phyloP scores from a whole-genome alignment of 2,113 vertebrate species.

The Galbula dea region DNA sequence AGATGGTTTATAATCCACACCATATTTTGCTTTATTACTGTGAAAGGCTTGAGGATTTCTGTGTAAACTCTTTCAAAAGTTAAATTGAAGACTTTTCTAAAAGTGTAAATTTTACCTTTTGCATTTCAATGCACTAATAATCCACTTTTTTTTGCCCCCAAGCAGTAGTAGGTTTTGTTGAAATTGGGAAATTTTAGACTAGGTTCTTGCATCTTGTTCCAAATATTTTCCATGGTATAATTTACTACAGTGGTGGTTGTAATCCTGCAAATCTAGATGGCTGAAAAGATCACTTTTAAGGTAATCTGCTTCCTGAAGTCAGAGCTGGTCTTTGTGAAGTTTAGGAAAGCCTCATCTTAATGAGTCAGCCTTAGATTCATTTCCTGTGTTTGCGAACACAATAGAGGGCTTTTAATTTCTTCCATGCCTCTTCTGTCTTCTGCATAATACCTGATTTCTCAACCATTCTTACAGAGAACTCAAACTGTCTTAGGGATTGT shows the following conservation, averaged over 20 bases:
- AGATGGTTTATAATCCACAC: not conserved
- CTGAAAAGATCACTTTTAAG: not conserved
- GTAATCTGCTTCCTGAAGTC: not conserved
- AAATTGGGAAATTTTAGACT: not conserved
- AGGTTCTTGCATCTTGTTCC: not conserved
- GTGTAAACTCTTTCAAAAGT: not conserved
- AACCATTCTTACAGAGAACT: not conserved
- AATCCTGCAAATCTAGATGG: not conserved
- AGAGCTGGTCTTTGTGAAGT: not conserved
- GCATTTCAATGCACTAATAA: not conserved
- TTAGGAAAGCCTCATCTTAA: not conserved
- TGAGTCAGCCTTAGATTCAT: constrained; percentile 49
- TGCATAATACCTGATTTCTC: not conserved
- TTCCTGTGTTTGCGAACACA: constrained; percentile 56
- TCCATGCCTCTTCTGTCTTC: not conserved
- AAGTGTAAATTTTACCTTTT: not conserved
- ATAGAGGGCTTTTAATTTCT: constrained; percentile 24
- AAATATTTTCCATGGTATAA: not conserved
- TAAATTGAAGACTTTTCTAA: not conserved
- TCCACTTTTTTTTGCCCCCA: not conserved
- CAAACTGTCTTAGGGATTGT: not conserved
- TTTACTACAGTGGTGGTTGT: not conserved
- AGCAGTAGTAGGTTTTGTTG: not conserved
- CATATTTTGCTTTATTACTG: not conserved
- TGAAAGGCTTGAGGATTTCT: not conserved